phyloP scores from a whole-genome alignment of 2,888 invertebrate species.

The Phania funesta region DNA sequence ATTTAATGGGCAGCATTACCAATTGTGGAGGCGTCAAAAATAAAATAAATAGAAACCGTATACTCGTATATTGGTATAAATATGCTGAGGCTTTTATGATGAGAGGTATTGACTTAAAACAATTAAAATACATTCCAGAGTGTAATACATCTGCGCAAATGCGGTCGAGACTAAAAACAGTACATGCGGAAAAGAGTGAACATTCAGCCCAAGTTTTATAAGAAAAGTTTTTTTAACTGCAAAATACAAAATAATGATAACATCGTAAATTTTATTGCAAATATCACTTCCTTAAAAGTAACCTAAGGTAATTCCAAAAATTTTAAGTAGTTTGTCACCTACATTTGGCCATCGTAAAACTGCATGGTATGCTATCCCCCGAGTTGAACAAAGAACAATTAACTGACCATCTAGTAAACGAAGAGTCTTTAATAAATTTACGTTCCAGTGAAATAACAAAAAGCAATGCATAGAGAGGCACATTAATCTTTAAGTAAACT shows the following conservation, averaged over 20 bases:
- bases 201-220: constrained; percentile 60
- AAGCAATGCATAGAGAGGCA: not conserved
- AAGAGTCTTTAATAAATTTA: constrained; percentile 12
- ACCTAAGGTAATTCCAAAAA: constrained; percentile 60
- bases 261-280: too few species aligned
- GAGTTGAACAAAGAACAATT: constrained; percentile 56
- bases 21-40: too few species aligned
- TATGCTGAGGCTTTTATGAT: too few species aligned
- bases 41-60: too few species aligned
- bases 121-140: too few species aligned
- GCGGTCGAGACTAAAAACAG: constrained; percentile 60
- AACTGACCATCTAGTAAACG: constrained; percentile 57
- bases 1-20: too few species aligned
- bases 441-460: not conserved
- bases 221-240: too few species aligned
- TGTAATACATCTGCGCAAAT: constrained; percentile 62
- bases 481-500: not conserved
- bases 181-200: constrained; percentile 61
- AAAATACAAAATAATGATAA: too few species aligned
- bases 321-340: constrained; percentile 59
- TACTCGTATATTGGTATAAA: too few species aligned
- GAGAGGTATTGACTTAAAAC: too few species aligned
- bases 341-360: constrained; percentile 66
- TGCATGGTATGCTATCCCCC: constrained; percentile 63
- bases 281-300: too few species aligned